Evolutionary conservation across 2,113 vertebrate genomes (phyloP), one percentile per base, ranked within the genome.

Genomic region (Sinocyclocheilus maitianheensis): DNA sequence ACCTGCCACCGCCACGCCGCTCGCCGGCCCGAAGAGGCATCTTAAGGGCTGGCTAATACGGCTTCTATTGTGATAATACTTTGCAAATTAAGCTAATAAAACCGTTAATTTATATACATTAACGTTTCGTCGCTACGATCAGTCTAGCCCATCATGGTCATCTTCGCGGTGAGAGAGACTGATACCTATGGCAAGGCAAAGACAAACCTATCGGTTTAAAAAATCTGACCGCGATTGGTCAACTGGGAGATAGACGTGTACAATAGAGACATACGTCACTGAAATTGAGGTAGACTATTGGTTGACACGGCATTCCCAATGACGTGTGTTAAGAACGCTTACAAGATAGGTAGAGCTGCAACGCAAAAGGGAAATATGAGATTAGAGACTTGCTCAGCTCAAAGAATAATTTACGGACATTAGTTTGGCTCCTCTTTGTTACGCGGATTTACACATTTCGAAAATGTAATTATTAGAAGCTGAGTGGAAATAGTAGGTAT

Each of bases 1-100:
- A 67, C 58, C 48, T 89, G n/a, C 85, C 81, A 85, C 89, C 91
- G 83, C 87, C 91, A 20, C 67, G 80, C 88, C 90, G 85, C 58
- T 89, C 82, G 55, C 72, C 88, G 71, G 89, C 87, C 89, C 37
- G 30, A 26, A 86, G n/a, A 92, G 86, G 80, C 95, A 95, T 95
- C 77, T 88, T 89, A 85, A 63, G 40, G 53, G 18, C 5, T 40
- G 10, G 22, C 26, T 46, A 46, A 55, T 9, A 10, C 10, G 10
- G 13, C 18, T 71, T 16, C 12, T 60, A 1, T 1, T 37, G 3
- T 60, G 5, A 3, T 60, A 24, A 18, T 24, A 24, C 13, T 58
- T 1, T 58, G 48, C 20, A 60, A 84, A 58, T 40, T 18, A 14
- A 53, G 46, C 24, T 53, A 53, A 22, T 67, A n/a, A 22, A 46